Conservation (phyloP, 2,888 invertebrate genomes). For the Drosophila kanekoi region DNA sequence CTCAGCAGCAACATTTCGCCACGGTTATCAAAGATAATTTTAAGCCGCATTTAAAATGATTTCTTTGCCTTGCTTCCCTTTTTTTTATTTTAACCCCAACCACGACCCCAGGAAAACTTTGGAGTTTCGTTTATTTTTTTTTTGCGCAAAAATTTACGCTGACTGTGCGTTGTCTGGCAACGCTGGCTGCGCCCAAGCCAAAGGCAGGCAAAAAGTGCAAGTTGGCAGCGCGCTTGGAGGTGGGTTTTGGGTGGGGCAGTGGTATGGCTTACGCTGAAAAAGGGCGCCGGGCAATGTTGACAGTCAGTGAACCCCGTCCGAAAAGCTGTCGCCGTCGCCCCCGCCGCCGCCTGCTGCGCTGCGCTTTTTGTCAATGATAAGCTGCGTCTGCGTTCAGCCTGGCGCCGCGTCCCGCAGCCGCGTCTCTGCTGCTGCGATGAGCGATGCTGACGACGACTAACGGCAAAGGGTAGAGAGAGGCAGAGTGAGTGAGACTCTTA, state of each 20-base stretch:
- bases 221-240: conserved; percentile 32
- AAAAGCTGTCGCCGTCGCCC: conserved; percentile 30
- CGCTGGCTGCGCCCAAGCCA: conserved; percentile 42
- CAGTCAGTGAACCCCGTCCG: conserved; percentile 60
- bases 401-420: conserved; percentile 4
- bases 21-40: conserved; percentile 77
- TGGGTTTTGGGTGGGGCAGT: too few species aligned
- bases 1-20: conserved; percentile 71
- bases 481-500: neutral
- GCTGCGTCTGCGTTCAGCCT: conserved; percentile 22
- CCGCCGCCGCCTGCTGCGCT: conserved; percentile 6
- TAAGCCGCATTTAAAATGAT: conserved; percentile 79
- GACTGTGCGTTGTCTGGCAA: conserved; percentile 77
- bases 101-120: conserved; percentile 16
- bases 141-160: conserved; percentile 46
- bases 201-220: conserved; percentile 51
- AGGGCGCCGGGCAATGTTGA: conserved; percentile 59
- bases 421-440: conserved; percentile 12
- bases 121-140: conserved; percentile 33
- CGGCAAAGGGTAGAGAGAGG: too few species aligned
- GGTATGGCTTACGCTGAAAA: neutral
- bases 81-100: conserved; percentile 12
- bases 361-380: conserved; percentile 66
- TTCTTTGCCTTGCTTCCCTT: conserved; percentile 42
- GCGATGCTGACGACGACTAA: conserved; percentile 26